These are phyloP conservation scores for Nycticryphes semicollaris DNA, from an alignment of 2,113 vertebrate species.

Conservation along the genomic window DNA sequence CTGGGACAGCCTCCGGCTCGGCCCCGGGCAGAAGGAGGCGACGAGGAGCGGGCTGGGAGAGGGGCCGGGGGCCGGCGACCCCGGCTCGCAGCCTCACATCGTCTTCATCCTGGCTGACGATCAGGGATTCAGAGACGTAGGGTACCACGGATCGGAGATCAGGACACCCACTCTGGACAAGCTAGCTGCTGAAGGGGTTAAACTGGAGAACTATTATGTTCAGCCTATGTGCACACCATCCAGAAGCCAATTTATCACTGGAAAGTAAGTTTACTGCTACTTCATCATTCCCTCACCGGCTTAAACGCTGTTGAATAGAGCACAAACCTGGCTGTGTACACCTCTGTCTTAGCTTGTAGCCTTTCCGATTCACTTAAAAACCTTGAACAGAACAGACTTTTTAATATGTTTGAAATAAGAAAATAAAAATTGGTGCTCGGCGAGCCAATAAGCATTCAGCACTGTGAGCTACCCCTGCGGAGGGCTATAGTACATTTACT, in stretches of 20 bases:
- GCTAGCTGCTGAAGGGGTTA: constrained; percentile 91
- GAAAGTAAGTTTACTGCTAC: constrained; percentile 82
- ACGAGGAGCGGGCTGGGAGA: background rate
- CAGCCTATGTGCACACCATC: constrained; percentile 97
- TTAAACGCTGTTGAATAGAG: background rate
- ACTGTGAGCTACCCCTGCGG: background rate
- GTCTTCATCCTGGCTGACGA: constrained; percentile 95
- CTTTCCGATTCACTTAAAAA: background rate
- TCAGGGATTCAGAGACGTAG: constrained; percentile 94
- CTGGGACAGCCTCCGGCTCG: constrained; percentile 72
- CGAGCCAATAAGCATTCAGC: background rate
- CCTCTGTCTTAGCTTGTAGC: background rate
- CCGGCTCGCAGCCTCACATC: constrained; percentile 85
- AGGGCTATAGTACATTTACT: background rate
- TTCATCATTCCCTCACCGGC: background rate
- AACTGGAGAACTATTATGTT: constrained; percentile 98
- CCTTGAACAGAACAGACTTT: background rate
- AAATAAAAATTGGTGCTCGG: background rate
- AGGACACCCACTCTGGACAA: constrained; percentile 92
- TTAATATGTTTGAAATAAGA: background rate
- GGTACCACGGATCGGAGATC: constrained; percentile 97
- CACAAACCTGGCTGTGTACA: accelerated
- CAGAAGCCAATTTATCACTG: constrained; percentile 95
- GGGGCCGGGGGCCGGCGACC: constrained; percentile 17
- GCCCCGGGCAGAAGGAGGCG: constrained; percentile 12